phyloP scores from a whole-genome alignment of 2,113 vertebrate genomes.

The Hydrochoerus hydrochaeris region DNA sequence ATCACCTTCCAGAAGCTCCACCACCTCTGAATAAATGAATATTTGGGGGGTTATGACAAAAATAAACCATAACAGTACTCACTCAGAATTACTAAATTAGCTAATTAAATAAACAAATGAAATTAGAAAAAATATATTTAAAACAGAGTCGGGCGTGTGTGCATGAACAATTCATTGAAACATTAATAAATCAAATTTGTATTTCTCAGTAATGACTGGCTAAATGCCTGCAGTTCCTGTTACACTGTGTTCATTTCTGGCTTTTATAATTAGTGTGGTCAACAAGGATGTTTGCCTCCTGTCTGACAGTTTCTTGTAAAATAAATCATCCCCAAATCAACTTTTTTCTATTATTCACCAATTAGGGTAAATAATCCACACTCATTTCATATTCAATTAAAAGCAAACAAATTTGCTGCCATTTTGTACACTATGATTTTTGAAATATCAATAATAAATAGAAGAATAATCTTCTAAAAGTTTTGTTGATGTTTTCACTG shows the following conservation, averaged over 20 bases:
- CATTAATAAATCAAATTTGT: constrained; percentile 4
- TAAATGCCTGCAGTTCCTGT: background rate
- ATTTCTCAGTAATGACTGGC: background rate
- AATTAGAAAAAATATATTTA: background rate
- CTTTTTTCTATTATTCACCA: background rate
- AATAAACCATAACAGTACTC: background rate
- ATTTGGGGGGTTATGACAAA: background rate
- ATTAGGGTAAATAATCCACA: constrained; percentile 11
- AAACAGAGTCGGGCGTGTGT: background rate
- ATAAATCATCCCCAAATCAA: background rate
- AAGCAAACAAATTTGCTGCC: background rate
- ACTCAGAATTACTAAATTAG: background rate
- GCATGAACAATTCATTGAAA: background rate
- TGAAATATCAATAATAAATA: background rate
- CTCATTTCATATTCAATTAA: background rate
- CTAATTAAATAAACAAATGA: background rate
- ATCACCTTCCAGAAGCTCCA: background rate
- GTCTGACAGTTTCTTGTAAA: background rate
- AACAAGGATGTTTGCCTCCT: background rate
- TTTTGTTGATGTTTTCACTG: background rate
- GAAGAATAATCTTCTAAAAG: background rate
- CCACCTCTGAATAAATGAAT: background rate
- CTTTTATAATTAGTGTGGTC: background rate
- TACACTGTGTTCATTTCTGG: background rate
- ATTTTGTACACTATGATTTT: background rate